Percentiles rank a stretch among this genome's conserved stretches.
Evolutionary conservation across 2,888 invertebrate species (phyloP).

Genomic region (Drosophila anomalata): DNA sequence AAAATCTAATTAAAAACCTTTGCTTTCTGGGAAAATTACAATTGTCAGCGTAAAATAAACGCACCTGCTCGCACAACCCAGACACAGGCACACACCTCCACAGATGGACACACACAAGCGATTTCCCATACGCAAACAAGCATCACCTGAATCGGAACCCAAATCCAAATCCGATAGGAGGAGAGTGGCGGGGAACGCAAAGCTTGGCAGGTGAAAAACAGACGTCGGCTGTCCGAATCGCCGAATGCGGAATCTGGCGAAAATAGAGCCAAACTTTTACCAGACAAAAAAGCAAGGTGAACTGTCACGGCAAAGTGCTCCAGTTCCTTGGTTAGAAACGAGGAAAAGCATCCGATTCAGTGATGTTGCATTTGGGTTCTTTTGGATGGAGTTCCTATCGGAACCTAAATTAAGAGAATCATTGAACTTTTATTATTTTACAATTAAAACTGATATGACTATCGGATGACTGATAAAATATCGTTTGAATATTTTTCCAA

Average conservation of each 20-base stretch:
- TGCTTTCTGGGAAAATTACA: slow-evolving; percentile 63
- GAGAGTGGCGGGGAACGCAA: slow-evolving; percentile 6
- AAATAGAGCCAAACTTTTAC: slow-evolving; percentile 45
- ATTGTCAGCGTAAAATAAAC: slow-evolving; percentile 68
- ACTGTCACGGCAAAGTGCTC: slow-evolving; percentile 4
- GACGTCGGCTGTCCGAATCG: slow-evolving; percentile 56
- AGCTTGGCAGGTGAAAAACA: slow-evolving; percentile 58
- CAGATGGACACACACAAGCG: slow-evolving; percentile 49
- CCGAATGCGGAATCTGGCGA: slow-evolving; percentile 33
- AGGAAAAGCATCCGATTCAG: not conserved
- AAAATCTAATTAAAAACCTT: slow-evolving; percentile 71
- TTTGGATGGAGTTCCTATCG: not conserved
- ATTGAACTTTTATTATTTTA: not conserved
- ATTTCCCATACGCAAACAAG: slow-evolving; percentile 67
- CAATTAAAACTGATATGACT: too few species aligned
- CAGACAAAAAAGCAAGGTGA: slow-evolving; percentile 51
- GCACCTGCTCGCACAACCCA: slow-evolving; percentile 41
- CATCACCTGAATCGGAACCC: slow-evolving; percentile 45
- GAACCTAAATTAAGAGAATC: not conserved
- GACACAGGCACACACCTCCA: slow-evolving; percentile 27
- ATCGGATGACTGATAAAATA: not conserved
- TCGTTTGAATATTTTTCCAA: not conserved
- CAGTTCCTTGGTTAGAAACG: slow-evolving; percentile 2
- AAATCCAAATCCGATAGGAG: slow-evolving; percentile 5
- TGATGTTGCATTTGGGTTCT: not conserved